These are phyloP conservation scores for Oasisia sp. DNA, from an alignment of 2,888 invertebrate genomes.

Conservation along the genomic window DNA sequence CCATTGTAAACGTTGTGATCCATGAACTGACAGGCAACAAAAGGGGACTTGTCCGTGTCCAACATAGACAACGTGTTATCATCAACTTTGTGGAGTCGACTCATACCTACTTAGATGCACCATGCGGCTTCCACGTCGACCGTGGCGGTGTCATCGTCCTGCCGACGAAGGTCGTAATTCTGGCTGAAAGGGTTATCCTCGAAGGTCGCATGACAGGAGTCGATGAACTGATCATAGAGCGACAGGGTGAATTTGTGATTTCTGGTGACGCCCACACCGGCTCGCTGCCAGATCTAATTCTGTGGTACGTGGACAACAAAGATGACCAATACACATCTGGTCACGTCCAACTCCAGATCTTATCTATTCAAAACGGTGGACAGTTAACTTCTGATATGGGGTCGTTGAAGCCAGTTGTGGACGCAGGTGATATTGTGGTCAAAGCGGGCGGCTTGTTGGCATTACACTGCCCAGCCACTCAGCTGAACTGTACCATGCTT, in stretches of 20 bases:
- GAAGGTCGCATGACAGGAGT: conserved; percentile 50
- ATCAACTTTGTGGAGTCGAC: conserved; percentile 51
- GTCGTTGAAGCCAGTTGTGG: conserved; percentile 39
- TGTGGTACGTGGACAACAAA: background rate
- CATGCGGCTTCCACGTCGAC: conserved; percentile 54
- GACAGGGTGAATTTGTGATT: conserved; percentile 47
- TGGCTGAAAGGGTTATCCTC: conserved; percentile 46
- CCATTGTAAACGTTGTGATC: conserved; percentile 44
- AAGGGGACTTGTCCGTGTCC: conserved; percentile 49
- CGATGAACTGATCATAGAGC: conserved; percentile 47
- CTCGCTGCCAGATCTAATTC: background rate
- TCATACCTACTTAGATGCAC: conserved; percentile 52
- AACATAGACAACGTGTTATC: conserved; percentile 45
- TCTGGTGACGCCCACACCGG: conserved; percentile 44
- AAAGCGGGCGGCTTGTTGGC: conserved; percentile 46
- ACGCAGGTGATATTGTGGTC: conserved; percentile 39
- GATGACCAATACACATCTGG: conserved; percentile 36
- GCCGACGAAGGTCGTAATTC: conserved; percentile 46
- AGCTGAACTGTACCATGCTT: conserved; percentile 39
- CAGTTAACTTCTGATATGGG: conserved; percentile 42
- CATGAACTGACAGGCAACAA: conserved; percentile 52
- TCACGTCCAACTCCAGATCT: conserved; percentile 36
- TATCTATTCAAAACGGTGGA: conserved; percentile 47
- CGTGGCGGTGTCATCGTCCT: conserved; percentile 43
- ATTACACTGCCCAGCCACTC: conserved; percentile 33